phyloP scores from a whole-genome alignment of 1,140 invertebrate genomes.

The Drosophila trapezifrons region DNA sequence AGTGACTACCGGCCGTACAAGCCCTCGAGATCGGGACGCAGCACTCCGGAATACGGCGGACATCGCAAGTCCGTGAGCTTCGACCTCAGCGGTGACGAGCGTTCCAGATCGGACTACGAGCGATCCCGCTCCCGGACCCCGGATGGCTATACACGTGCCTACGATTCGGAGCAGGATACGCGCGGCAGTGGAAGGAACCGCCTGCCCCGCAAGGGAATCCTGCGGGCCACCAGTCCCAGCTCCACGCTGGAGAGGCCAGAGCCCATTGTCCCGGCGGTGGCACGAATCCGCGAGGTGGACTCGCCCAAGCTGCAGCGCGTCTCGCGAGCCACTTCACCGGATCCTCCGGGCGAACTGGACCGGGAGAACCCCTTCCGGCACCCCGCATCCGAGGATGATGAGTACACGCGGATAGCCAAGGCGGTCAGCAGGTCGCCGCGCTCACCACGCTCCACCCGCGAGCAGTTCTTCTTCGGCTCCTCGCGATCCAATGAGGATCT shows the following conservation, averaged over 20 bases:
- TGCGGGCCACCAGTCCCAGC: slow-evolving; percentile 74
- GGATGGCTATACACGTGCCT: slow-evolving; percentile 63
- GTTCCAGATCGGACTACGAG: slow-evolving; percentile 78
- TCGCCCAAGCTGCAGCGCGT: slow-evolving; percentile 69
- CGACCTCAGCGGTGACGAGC: slow-evolving; percentile 82
- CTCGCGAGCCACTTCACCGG: slow-evolving; percentile 66
- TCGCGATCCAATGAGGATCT: slow-evolving; percentile 77
- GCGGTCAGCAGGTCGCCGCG: slow-evolving; percentile 70
- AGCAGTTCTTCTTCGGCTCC: slow-evolving; percentile 75
- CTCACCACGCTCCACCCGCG: slow-evolving; percentile 53
- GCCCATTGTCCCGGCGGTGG: slow-evolving; percentile 72
- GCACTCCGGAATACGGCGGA: slow-evolving; percentile 69
- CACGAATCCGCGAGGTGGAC: slow-evolving; percentile 74
- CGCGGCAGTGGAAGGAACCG: slow-evolving; percentile 39
- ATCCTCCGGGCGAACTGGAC: slow-evolving; percentile 66
- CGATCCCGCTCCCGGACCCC: slow-evolving; percentile 74
- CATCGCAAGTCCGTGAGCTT: slow-evolving; percentile 84
- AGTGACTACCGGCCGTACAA: slow-evolving; percentile 69
- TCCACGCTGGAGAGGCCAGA: slow-evolving; percentile 65
- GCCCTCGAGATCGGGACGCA: slow-evolving; percentile 69
- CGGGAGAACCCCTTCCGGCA: slow-evolving; percentile 81
- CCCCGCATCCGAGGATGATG: slow-evolving; percentile 54
- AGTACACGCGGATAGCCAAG: slow-evolving; percentile 76
- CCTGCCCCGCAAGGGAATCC: slow-evolving; percentile 74
- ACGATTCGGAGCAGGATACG: slow-evolving; percentile 81